phyloP scores from a whole-genome alignment of 2,888 invertebrate genomes.

The Parasteatoda lunata region DNA sequence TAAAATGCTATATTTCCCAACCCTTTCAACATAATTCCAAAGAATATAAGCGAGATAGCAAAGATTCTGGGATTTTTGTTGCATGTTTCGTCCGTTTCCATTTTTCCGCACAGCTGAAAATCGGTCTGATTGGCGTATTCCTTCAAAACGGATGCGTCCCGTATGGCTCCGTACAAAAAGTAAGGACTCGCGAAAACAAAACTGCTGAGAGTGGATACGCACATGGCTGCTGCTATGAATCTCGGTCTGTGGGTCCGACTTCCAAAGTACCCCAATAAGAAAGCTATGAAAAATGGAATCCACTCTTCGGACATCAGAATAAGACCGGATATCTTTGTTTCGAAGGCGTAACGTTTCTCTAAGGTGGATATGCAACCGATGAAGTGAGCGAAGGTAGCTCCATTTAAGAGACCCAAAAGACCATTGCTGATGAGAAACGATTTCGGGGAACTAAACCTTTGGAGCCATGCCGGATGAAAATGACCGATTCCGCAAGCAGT shows the following conservation, averaged over 20 bases:
- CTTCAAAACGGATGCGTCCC: slow-evolving; percentile 38
- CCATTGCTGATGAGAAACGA: slow-evolving; percentile 52
- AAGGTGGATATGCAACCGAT: slow-evolving; percentile 68
- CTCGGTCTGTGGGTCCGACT: slow-evolving; percentile 67
- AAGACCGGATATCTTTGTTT: slow-evolving; percentile 68
- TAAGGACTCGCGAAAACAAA: slow-evolving; percentile 67
- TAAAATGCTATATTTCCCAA: slow-evolving; percentile 82
- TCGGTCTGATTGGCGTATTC: slow-evolving; percentile 8
- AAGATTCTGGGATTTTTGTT: not conserved
- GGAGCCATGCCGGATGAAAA: slow-evolving; percentile 69
- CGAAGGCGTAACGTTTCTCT: slow-evolving; percentile 70
- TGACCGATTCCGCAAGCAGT: slow-evolving; percentile 69
- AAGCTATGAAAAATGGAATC: slow-evolving; percentile 53
- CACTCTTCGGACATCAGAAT: slow-evolving; percentile 69
- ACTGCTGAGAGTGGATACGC: slow-evolving; percentile 57
- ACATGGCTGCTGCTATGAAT: slow-evolving; percentile 61
- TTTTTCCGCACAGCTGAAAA: slow-evolving; percentile 19
- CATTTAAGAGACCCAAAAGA: slow-evolving; percentile 68
- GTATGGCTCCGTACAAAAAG: slow-evolving; percentile 68
- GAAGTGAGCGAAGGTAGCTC: slow-evolving; percentile 68
- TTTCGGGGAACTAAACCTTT: slow-evolving; percentile 67
- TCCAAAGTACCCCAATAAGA: slow-evolving; percentile 70
- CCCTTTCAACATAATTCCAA: slow-evolving; percentile 82
- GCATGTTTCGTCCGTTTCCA: not conserved
- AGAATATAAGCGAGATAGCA: slow-evolving; percentile 77